Conservation (phyloP, 2,113 vertebrate species). For the Rattus norvegicus region DNA sequence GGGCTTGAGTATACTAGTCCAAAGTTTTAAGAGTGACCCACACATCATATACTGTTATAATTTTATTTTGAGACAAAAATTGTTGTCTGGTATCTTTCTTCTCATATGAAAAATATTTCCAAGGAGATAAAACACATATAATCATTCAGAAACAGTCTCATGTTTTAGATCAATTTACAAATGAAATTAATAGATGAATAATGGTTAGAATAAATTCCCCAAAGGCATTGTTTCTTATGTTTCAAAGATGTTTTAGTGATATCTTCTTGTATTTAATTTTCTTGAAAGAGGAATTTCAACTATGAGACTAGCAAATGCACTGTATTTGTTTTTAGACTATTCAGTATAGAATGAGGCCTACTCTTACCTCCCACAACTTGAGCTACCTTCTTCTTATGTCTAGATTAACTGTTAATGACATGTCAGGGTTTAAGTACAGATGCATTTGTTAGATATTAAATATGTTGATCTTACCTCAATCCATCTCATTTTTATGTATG, state of each 20-base stretch:
- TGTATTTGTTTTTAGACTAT: neutral
- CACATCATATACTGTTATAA: neutral
- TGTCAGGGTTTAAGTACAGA: neutral
- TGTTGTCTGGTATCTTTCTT: neutral
- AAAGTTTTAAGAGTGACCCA: neutral
- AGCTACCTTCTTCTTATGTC: neutral
- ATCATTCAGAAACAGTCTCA: neutral
- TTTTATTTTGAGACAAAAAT: neutral
- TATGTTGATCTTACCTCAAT: neutral
- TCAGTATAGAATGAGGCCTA: neutral
- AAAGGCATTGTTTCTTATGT: neutral
- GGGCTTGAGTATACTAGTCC: neutral
- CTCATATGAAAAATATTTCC: neutral
- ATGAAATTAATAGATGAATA: neutral
- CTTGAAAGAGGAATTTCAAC: neutral
- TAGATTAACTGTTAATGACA: neutral
- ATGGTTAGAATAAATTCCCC: neutral
- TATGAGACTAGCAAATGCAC: neutral
- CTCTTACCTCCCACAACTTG: neutral
- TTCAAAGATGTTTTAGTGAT: neutral
- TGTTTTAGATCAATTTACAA: neutral
- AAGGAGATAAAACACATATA: neutral
- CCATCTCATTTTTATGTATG: neutral
- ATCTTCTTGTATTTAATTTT: constrained; percentile 32
- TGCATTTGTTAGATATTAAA: neutral